Evolutionary conservation across 2,113 vertebrate species (phyloP), one percentile per base, ranked within the genome.

Genomic region (Pica pica): DNA sequence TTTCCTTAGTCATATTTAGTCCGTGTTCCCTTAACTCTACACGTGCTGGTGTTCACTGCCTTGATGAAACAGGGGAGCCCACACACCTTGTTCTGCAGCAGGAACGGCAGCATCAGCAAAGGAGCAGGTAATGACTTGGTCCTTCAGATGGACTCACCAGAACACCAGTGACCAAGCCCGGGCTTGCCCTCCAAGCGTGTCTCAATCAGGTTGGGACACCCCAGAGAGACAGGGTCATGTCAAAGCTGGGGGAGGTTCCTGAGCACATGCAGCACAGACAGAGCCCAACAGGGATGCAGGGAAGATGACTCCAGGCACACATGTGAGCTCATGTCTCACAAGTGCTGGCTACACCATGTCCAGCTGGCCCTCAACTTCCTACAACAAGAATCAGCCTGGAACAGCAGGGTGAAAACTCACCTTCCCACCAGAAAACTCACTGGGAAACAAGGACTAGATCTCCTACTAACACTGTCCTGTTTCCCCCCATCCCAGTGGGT

Each of bases 81-180:
- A 0, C n/a, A n/a, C 23, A 60, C 64, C 52, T 70, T 28, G 56
- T 47, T 86, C 63, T 73, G 53, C 82, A 94, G 59, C 71, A 80
- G 42, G 39, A 94, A 69, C 47, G 70, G 90, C 83, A 92, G 80
- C 83, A 80, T 57, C 82, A 93, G 94, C 89, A 81, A 19, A 52
- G 47, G 9, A 78, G 69, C 56, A 64, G 22, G 69, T 49, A 67
- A 42, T 15, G 47, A 80, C 86, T 10, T 67, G 50, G 73, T 74
- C 47, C 64, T 93, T 81, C 68, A 60, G 39, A 23, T 26, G 47
- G 59, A 76, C 55, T 93, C 4, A 6, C 26, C 33, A 70, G 20
- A 88, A 55, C 39, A 63, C 21, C 47, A 55, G 56, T 92, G 83
- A 86, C 86, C 73, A 83, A 71, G 95, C 73, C 89, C 75, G 39